Conservation (phyloP, 2,113 vertebrate species). For the Nothocercus julius region DNA sequence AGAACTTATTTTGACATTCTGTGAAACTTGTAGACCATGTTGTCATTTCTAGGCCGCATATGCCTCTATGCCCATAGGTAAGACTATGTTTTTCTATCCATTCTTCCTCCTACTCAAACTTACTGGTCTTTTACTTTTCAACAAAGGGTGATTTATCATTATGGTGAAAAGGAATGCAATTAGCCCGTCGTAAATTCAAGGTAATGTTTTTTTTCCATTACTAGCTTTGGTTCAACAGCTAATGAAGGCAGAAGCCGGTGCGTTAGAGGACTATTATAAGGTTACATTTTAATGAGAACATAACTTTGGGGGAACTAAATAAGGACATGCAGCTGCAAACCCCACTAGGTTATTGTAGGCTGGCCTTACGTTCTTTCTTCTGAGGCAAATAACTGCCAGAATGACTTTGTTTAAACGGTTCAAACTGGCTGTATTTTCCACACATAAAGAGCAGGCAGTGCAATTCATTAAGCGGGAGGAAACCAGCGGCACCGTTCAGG, state of each 20-base stretch:
- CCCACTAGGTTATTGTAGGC: neutral
- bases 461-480: neutral
- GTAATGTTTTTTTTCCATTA: slow-evolving; percentile 49
- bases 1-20: neutral
- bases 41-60: neutral
- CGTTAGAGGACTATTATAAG: slow-evolving; percentile 28
- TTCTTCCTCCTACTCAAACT: slow-evolving; percentile 34
- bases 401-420: slow-evolving; percentile 7
- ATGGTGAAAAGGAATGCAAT: slow-evolving; percentile 1
- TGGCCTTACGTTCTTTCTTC: slow-evolving; percentile 12
- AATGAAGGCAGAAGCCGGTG: slow-evolving; percentile 34
- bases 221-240: slow-evolving; percentile 28
- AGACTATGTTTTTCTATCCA: neutral
- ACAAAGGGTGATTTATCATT: slow-evolving; percentile 38
- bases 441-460: neutral
- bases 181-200: slow-evolving; percentile 37
- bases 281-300: slow-evolving; percentile 56
- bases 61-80: neutral
- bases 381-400: neutral
- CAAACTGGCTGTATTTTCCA: neutral
- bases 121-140: slow-evolving; percentile 1
- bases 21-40: neutral
- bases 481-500: neutral
- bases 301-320: slow-evolving; percentile 28
- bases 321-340: neutral